A percentile compares a stretch with the other conserved stretches of the same genome.
phyloP scores from a whole-genome alignment of 2,888 invertebrate species.

The Loripinus fragilis region DNA sequence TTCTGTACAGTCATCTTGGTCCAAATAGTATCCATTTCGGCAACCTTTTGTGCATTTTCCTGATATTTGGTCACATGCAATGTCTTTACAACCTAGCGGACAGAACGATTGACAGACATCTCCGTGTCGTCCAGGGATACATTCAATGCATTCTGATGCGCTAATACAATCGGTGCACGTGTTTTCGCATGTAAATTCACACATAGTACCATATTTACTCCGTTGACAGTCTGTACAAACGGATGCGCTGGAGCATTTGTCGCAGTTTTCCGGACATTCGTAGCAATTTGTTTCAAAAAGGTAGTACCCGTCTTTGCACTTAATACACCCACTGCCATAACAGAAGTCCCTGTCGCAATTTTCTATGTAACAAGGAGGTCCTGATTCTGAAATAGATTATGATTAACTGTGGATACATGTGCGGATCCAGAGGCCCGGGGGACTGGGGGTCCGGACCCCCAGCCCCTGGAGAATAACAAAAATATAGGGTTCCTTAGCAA shows the following conservation, averaged over 20 bases:
- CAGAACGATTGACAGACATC: no score
- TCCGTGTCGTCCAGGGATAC: no score
- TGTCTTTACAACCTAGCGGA: no score
- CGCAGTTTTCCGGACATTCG: not conserved
- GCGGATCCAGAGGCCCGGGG: no score
- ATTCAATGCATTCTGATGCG: not conserved
- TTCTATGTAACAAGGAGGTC: not conserved
- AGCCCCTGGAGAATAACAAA: not conserved
- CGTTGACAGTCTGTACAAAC: not conserved
- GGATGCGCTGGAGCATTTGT: not conserved
- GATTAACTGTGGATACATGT: no score
- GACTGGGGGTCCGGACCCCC: no score
- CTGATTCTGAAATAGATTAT: not conserved
- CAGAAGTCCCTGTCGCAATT: not conserved
- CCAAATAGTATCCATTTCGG: not conserved
- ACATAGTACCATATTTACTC: not conserved
- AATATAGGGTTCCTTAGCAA: not conserved
- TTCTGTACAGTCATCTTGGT: not conserved
- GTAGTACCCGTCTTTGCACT: conserved; percentile 6
- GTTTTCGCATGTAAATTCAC: not conserved
- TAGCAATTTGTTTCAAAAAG: not conserved
- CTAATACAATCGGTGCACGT: not conserved
- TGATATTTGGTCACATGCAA: no score
- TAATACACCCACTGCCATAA: not conserved
- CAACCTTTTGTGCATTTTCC: no score